Percentiles rank a stretch among this genome's conserved stretches.
Conservation (phyloP, 2,888 invertebrate genomes). For the Azorinus chamasolen region DNA sequence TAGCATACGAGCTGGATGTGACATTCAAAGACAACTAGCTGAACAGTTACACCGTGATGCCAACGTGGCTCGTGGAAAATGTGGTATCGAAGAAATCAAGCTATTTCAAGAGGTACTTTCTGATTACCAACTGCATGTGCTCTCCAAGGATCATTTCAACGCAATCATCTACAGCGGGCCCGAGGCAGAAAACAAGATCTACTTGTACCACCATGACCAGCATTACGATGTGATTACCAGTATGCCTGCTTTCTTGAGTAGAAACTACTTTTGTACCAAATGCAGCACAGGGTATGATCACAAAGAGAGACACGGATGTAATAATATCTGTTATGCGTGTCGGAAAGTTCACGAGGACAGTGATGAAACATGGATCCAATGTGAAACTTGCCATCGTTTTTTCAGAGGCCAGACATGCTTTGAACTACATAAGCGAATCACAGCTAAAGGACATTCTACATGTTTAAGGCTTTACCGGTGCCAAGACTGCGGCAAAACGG, state of each 20-base stretch:
- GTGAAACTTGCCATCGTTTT: no score
- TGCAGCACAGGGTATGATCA: constrained; percentile 22
- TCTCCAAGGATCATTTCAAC: constrained; percentile 44
- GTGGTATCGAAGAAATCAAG: constrained; percentile 37
- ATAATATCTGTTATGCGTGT: constrained; percentile 25
- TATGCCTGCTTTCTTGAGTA: constrained; percentile 41
- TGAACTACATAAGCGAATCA: constrained; percentile 6
- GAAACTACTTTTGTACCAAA: constrained; percentile 28
- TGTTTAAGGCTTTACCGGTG: constrained; percentile 17
- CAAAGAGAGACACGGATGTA: constrained; percentile 10
- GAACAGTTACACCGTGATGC: constrained; percentile 24
- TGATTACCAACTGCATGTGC: constrained; percentile 32
- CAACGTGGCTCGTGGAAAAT: constrained; percentile 4
- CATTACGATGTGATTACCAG: constrained; percentile 30
- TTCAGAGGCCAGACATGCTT: constrained; percentile 14
- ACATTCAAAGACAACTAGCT: constrained; percentile 24
- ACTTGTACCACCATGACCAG: not conserved
- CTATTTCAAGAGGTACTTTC: constrained; percentile 16
- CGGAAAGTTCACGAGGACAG: constrained; percentile 23
- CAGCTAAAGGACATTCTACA: constrained; percentile 10
- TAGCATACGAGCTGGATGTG: constrained; percentile 9
- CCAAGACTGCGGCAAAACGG: constrained; percentile 1
- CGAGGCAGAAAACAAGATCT: constrained; percentile 19
- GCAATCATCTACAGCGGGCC: constrained; percentile 37
- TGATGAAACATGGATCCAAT: not conserved